Percentiles rank a stretch among this genome's conserved stretches.
Evolutionary conservation across 2,113 vertebrate species (phyloP).

Genomic region (Harpagus bidentatus): DNA sequence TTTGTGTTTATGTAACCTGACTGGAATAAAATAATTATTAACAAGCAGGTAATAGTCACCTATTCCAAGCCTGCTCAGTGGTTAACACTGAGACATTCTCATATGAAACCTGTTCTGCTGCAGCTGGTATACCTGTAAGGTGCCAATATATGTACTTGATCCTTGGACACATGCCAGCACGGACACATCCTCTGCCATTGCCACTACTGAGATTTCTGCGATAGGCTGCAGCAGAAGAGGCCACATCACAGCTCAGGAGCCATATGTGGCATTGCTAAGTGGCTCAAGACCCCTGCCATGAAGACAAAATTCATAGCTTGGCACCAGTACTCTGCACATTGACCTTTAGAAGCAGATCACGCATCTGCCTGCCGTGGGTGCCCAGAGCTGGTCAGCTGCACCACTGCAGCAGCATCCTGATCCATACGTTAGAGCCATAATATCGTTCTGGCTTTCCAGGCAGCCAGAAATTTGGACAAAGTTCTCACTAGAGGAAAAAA

Average conservation of each 20-base stretch:
- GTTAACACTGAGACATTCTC: not conserved
- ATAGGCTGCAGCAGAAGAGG: not conserved
- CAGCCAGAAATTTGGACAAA: not conserved
- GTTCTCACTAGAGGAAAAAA: not conserved
- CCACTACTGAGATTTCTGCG: not conserved
- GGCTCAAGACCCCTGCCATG: not conserved
- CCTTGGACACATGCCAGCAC: not conserved
- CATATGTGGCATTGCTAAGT: not conserved
- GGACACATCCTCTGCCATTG: not conserved
- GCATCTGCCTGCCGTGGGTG: rapidly evolving
- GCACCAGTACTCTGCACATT: not conserved
- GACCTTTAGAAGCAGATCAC: not conserved
- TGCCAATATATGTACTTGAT: not conserved
- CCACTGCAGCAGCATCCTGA: not conserved
- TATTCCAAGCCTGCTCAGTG: not conserved
- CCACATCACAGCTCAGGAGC: not conserved
- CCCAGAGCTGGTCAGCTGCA: not conserved
- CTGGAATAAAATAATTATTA: not conserved
- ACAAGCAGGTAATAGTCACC: not conserved
- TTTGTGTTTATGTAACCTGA: not conserved
- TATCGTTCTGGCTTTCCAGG: not conserved
- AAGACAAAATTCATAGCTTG: not conserved
- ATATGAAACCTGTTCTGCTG: not conserved
- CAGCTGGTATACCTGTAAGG: not conserved
- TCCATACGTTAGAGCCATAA: not conserved